Evolutionary conservation across 2,113 vertebrate species (phyloP), one percentile per base, ranked within the genome.

Genomic region (Thryonomys swinderianus): DNA sequence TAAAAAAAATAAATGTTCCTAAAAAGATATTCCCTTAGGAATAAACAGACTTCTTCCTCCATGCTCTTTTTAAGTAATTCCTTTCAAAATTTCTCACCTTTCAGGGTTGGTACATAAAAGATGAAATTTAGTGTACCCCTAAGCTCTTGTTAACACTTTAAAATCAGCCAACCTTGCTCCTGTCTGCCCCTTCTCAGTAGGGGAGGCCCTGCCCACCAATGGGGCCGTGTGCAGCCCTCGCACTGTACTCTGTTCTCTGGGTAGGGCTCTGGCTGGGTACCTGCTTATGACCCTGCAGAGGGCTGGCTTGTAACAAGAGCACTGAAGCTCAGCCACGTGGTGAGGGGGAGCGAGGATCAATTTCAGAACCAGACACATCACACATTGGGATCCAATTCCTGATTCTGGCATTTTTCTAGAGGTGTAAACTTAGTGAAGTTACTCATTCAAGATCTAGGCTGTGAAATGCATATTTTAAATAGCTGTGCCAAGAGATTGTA

Each of bases 1-100:
- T 3, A 59, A 74, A 51, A 85, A 85, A 83, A 48, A 73, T n/a
- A 66, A 86, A n/a, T 73, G 57, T 25, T 57, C 6, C 66, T 93
- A 81, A 61, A 91, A 95, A 87, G 82, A 7, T 17, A 48, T 78
- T 66, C 93, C 73, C 92, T 91, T 61, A 93, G 85, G 86, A 96
- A 94, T 93, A 94, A 95, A 90, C 76, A 71, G 64, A 83, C 59
- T 93, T 90, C 67, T 80, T 74, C 30, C 20, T 55, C 74, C 83
- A 14, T 59, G 21, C 90, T 73, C 32, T 81, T 51, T 5, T 89
- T 90, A 93, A 90, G 37, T 34, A 32, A 37, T 17, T 53, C 37
- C 21, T 90, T 88, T 79, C 1, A 93, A 61, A 90, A 20, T 16
- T 48, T 78, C 40, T 62, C 13, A 37, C 27, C 2, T 81, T 59